Conservation (phyloP, 2,888 invertebrate species). For the Notodonta dromedarius region DNA sequence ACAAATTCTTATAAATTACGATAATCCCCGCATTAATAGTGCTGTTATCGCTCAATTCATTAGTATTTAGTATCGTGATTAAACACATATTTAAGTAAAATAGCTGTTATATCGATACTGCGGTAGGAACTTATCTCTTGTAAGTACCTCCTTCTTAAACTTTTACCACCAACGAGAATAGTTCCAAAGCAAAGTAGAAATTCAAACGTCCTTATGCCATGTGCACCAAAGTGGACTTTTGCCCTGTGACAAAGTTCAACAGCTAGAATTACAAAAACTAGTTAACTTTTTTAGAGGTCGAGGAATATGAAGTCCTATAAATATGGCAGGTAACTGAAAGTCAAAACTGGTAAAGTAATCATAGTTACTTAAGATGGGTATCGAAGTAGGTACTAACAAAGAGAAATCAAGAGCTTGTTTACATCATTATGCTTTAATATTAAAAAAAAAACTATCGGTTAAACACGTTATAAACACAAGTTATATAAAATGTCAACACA, state of each 20-base stretch:
- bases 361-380: too few species aligned
- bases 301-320: too few species aligned
- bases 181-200: not conserved
- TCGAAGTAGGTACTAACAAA: too few species aligned
- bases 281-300: not conserved
- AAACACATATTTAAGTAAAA: not conserved
- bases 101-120: not conserved
- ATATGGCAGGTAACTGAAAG: constrained; percentile 2
- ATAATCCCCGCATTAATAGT: too few species aligned
- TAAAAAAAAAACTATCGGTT: too few species aligned
- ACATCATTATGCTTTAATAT: too few species aligned
- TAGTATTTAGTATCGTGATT: too few species aligned
- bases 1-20: too few species aligned
- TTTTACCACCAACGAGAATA: constrained; percentile 4
- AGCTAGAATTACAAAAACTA: not conserved
- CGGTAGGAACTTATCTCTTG: not conserved
- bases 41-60: too few species aligned
- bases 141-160: constrained; percentile 2
- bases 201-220: not conserved
- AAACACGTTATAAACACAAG: too few species aligned
- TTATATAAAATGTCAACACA: too few species aligned
- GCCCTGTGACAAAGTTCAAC: not conserved
- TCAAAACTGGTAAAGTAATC: not conserved
- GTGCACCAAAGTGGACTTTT: not conserved
- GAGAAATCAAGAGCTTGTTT: too few species aligned